A percentile compares a stretch with the other conserved stretches of the same genome.
Conservation (phyloP, 2,797 vertebrate genomes). For the Tokudaia tokunoshimensis region DNA sequence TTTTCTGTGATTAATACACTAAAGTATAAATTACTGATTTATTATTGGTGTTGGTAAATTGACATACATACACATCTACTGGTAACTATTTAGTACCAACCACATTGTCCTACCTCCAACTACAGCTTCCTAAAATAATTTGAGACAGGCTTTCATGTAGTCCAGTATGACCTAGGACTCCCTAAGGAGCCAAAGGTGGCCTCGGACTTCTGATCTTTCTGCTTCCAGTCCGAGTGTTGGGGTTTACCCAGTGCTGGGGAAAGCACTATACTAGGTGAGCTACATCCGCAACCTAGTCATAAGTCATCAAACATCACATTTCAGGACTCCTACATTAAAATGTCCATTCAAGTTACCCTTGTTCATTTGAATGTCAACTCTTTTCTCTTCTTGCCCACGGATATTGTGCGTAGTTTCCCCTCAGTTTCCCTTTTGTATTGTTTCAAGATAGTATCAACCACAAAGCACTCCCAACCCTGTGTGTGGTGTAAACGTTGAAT, state of each 20-base stretch:
- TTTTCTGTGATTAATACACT: neutral
- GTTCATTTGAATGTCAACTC: conserved; percentile 11
- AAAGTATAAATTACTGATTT: neutral
- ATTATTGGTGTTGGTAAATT: neutral
- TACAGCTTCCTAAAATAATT: neutral
- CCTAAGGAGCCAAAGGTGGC: neutral
- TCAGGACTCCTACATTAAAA: conserved; percentile 20
- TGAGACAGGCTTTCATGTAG: neutral
- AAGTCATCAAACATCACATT: neutral
- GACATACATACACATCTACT: neutral
- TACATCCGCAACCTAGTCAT: neutral
- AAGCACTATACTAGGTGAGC: neutral
- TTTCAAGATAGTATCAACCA: conserved; percentile 28
- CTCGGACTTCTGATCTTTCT: neutral
- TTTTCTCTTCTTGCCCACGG: neutral
- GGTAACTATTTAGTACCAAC: neutral
- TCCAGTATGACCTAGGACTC: neutral
- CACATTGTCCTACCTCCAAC: neutral
- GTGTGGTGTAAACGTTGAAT: conserved; percentile 8
- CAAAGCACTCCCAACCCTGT: neutral
- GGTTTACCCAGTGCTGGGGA: neutral
- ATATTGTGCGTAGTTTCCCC: neutral
- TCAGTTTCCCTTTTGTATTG: conserved; percentile 6
- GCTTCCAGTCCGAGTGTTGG: neutral
- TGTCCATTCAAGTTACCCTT: neutral